Evolutionary conservation across 23 tunicate species (phyloP).

Genomic region (Diplosoma virens): DNA sequence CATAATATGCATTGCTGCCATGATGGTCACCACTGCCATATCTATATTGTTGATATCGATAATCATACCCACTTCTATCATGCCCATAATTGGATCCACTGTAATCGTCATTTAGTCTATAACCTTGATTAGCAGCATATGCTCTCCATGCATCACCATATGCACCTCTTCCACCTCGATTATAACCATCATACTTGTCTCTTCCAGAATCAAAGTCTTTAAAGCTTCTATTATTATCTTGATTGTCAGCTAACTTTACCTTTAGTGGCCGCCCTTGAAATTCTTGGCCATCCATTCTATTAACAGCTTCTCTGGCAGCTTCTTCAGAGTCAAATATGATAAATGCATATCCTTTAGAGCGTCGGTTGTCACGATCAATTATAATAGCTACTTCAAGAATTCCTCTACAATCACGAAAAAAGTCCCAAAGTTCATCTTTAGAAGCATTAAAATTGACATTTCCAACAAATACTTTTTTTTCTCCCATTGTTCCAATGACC

Average conservation of each 20-base stretch:
- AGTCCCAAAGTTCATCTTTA: background rate
- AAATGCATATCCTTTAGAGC: slow-evolving; percentile 40
- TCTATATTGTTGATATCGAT: background rate
- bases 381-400: slow-evolving; percentile 19
- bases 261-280: slow-evolving; percentile 23
- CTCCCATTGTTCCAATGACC: slow-evolving; percentile 8
- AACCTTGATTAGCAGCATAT: background rate
- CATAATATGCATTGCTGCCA: background rate
- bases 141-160: background rate
- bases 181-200: background rate
- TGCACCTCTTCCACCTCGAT: background rate
- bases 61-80: background rate
- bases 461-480: slow-evolving; percentile 34
- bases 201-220: slow-evolving; percentile 1
- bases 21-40: background rate
- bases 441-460: slow-evolving; percentile 28
- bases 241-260: slow-evolving; percentile 26
- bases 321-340: slow-evolving; percentile 20
- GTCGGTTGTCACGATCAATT: slow-evolving; percentile 6
- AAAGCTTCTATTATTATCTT: slow-evolving; percentile 30
- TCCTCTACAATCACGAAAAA: slow-evolving; percentile 10
- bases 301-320: slow-evolving; percentile 37
- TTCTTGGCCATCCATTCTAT: slow-evolving; percentile 21
- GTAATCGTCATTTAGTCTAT: background rate
- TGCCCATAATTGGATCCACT: slow-evolving; percentile 10